Evolutionary conservation across 2,797 vertebrate species (phyloP), one percentile per base, ranked within the genome.

Genomic region (Syndactyla subalaris): DNA sequence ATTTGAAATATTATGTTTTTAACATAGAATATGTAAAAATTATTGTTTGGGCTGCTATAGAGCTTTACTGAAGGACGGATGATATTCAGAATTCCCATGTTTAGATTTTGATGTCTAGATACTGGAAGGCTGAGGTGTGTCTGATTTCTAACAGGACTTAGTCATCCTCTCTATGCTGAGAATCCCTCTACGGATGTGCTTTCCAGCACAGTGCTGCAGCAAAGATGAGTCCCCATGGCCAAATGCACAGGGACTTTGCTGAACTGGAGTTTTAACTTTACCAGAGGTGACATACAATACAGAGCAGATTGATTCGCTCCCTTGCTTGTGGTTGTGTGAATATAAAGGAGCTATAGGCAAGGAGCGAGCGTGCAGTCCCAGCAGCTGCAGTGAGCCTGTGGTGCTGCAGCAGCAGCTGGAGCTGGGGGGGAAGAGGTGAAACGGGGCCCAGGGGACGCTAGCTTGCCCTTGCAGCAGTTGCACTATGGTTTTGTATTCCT

Each of bases 231-330:
- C n/a, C 19, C n/a, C 65, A 8, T 2, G 20, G 67, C 58, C 68
- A 74, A 85, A 83, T 20, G 57, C 78, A 77, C 41, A 57, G 73
- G 57, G 48, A 30, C 24, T 82, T 87, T 71, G 48, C 71, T 30
- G 67, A 91, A 16, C 45, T 20, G 61, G 85, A 68, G 49, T 39
- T 89, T 88, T 72, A 89, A 72, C 82, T 82, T 83, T 94, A 75
- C 75, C 68, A 78, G 93, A 77, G 76, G 81, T 93, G 84, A 91
- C 4, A 14, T 8, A 46, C 26, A 9, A 34, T 85, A 71, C 0
- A 3, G 58, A 62, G 49, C 0, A 9, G 75, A 79, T 66, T 63
- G 87, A 93, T 94, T 93, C 1, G 0, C 29, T 74, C 34, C 68
- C 51, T 55, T 45, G 45, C 52, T 27, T 2, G 14, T 4, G 6